phyloP scores from a whole-genome alignment of 2,888 invertebrate species.

The Biston betularia region DNA sequence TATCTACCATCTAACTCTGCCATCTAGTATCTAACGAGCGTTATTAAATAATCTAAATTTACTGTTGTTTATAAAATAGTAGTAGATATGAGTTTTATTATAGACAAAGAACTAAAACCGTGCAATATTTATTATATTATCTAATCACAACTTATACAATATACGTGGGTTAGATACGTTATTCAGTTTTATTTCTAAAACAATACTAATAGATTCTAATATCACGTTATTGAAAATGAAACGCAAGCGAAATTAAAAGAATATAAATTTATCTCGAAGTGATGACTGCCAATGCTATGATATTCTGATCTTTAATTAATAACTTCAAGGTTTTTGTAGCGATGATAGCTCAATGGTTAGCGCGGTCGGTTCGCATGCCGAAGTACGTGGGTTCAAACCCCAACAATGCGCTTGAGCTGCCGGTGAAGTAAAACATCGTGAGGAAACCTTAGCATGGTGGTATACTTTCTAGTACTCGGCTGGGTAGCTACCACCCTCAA shows the following conservation, averaged over 20 bases:
- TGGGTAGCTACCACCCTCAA: too few relatives aligned
- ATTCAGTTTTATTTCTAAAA: neutral
- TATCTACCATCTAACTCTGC: neutral
- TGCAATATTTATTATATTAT: conserved; percentile 21
- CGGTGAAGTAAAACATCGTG: too few relatives aligned
- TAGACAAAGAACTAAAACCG: conserved; percentile 7
- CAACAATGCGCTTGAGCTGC: too few relatives aligned
- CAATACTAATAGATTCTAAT: conserved; percentile 2
- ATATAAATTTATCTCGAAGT: too few relatives aligned
- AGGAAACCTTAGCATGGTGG: too few relatives aligned
- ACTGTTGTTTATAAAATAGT: conserved; percentile 8
- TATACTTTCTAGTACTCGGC: too few relatives aligned
- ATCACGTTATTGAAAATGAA: neutral
- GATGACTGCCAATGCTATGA: too few relatives aligned
- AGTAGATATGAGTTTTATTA: neutral
- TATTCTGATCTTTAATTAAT: too few relatives aligned
- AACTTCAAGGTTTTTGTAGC: too few relatives aligned
- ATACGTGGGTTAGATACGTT: conserved; percentile 6
- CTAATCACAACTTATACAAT: conserved; percentile 26
- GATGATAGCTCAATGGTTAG: too few relatives aligned
- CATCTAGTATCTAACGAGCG: neutral
- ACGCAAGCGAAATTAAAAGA: neutral
- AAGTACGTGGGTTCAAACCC: too few relatives aligned
- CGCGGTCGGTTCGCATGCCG: too few relatives aligned
- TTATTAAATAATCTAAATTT: conserved; percentile 6